Evolutionary conservation across 2,888 invertebrate genomes (phyloP).

Genomic region (Brachypterus glaber): DNA sequence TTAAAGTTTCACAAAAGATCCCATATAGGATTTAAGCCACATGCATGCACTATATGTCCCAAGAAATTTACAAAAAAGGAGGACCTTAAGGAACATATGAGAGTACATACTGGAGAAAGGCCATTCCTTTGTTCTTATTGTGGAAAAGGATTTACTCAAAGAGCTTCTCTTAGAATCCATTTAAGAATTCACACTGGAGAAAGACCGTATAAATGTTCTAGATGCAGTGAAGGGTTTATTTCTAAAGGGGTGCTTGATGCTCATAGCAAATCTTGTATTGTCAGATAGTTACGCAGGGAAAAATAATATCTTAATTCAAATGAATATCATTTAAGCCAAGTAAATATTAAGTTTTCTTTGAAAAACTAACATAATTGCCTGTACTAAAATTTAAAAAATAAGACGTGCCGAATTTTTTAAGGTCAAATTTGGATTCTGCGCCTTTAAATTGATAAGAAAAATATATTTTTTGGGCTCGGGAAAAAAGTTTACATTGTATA

Average conservation of each 20-base stretch:
- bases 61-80: slow-evolving; percentile 31
- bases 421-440: no score
- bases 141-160: slow-evolving; percentile 35
- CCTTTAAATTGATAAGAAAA: no score
- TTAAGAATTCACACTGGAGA: slow-evolving; percentile 47
- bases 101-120: slow-evolving; percentile 51
- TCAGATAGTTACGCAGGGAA: no score
- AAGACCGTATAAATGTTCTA: slow-evolving; percentile 43
- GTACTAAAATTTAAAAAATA: no score
- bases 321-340: no score
- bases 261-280: no score
- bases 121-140: slow-evolving; percentile 44
- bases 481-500: no score
- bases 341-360: no score
- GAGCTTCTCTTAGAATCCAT: slow-evolving; percentile 44
- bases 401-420: no score
- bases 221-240: slow-evolving; percentile 45
- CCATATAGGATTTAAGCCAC: slow-evolving; percentile 47
- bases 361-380: no score
- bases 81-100: slow-evolving; percentile 41
- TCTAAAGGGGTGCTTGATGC: slow-evolving; percentile 38
- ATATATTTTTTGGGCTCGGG: no score
- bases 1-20: slow-evolving; percentile 45
- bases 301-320: no score
- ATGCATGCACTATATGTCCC: slow-evolving; percentile 31